These are phyloP conservation scores for Podotricha telesiphe DNA, from an alignment of 2,888 invertebrate species.

Conservation along the genomic window DNA sequence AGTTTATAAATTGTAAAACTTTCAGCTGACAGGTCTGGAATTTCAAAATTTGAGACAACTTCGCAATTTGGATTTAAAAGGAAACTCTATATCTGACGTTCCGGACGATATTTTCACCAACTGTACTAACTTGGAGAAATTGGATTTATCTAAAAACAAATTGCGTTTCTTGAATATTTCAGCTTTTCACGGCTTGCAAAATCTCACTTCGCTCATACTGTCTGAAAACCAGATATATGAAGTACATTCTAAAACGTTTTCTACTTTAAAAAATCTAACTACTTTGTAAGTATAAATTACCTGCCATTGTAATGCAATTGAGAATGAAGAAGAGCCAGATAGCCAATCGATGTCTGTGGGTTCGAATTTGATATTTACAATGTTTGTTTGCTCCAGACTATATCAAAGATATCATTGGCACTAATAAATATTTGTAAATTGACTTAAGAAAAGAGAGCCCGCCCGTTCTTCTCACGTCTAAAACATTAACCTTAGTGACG, in stretches of 20 bases:
- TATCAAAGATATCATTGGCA: too few species aligned
- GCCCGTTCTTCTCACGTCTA: too few species aligned
- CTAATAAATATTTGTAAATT: too few species aligned
- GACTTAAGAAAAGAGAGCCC: too few species aligned
- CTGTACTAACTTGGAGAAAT: conserved; percentile 84
- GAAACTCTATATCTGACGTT: conserved; percentile 84
- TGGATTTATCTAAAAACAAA: conserved; percentile 88
- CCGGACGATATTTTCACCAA: conserved; percentile 84
- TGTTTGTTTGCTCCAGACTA: too few species aligned
- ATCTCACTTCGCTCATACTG: conserved; percentile 86
- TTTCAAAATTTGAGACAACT: conserved; percentile 82
- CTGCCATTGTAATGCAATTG: too few species aligned
- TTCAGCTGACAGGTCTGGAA: conserved; percentile 82
- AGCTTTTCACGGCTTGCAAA: conserved; percentile 85
- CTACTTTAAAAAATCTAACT: conserved; percentile 85
- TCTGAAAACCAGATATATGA: conserved; percentile 88
- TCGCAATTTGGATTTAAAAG: conserved; percentile 87
- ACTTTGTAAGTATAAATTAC: conserved; percentile 85
- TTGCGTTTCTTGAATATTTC: conserved; percentile 85
- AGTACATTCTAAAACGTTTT: conserved; percentile 86
- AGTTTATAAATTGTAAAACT: conserved; percentile 38
- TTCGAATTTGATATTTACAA: too few species aligned
- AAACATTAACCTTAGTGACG: too few species aligned
- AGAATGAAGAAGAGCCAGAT: too few species aligned
- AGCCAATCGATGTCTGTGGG: too few species aligned